A percentile compares a stretch with the other conserved stretches of the same genome.
These are phyloP conservation scores for Pipra filicauda DNA, from an alignment of 2,113 vertebrate genomes.

Conservation along the genomic window DNA sequence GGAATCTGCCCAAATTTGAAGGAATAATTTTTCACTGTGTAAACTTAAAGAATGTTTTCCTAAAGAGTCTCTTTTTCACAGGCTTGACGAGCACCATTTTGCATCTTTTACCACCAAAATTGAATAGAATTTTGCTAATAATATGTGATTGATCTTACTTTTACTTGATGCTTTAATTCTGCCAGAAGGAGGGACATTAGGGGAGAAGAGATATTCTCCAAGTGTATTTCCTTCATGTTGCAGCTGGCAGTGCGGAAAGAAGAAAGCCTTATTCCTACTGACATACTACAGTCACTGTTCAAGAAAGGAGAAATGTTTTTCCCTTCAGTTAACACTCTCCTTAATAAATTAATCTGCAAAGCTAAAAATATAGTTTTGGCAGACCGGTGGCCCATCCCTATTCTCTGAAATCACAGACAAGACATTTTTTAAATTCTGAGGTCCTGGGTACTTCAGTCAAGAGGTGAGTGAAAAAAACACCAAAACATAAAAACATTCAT, in stretches of 20 bases:
- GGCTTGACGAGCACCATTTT: not conserved
- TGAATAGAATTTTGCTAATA: not conserved
- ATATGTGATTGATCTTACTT: not conserved
- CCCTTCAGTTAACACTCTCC: not conserved
- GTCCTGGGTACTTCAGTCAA: not conserved
- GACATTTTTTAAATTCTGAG: not conserved
- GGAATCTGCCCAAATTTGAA: not conserved
- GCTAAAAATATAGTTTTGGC: not conserved
- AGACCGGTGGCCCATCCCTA: not conserved
- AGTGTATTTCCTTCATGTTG: not conserved
- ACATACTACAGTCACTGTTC: not conserved
- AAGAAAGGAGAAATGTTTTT: not conserved
- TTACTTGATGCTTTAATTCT: not conserved
- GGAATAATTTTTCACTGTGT: not conserved
- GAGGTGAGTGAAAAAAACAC: not conserved
- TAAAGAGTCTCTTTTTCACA: not conserved
- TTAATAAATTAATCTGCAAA: not conserved
- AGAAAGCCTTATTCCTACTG: not conserved
- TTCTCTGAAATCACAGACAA: not conserved
- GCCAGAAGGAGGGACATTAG: accelerated
- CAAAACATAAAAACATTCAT: not conserved
- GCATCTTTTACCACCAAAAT: not conserved
- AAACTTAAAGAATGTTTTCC: not conserved
- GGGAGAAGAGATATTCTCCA: not conserved
- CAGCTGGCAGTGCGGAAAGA: not conserved